phyloP scores from a whole-genome alignment of 2,888 invertebrate species.

The Drosophila affinis region DNA sequence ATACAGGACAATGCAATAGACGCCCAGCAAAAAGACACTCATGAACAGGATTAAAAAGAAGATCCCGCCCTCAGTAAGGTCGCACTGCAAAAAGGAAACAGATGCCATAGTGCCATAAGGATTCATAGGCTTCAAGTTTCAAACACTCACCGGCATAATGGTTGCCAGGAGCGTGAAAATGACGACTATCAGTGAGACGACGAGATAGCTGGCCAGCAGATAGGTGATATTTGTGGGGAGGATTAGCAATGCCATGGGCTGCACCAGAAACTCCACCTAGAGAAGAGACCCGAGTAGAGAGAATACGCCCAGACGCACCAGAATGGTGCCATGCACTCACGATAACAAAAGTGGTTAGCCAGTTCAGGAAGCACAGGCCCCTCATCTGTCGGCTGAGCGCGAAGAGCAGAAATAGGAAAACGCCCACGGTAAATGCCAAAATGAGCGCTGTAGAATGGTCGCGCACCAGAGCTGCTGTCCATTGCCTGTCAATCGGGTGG shows the following conservation, averaged over 20 bases:
- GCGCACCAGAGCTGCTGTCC: not conserved
- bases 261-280: conserved; percentile 39
- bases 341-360: conserved; percentile 29
- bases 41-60: conserved; percentile 28
- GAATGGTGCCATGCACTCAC: conserved; percentile 23
- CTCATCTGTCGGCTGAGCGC: conserved; percentile 32
- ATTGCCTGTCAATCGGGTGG: not conserved
- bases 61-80: conserved; percentile 41
- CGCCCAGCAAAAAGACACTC: conserved; percentile 36
- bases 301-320: no score
- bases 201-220: conserved; percentile 23
- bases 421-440: conserved; percentile 37
- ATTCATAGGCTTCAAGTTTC: no score
- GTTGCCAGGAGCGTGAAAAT: conserved; percentile 13
- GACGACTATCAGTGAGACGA: conserved; percentile 19
- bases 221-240: not conserved
- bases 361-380: conserved; percentile 27
- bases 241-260: conserved; percentile 30
- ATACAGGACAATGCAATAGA: conserved; percentile 35
- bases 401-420: conserved; percentile 41
- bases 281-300: not conserved
- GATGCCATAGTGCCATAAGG: no score
- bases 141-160: conserved; percentile 44
- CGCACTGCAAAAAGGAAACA: conserved; percentile 29
- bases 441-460: conserved; percentile 35